Evolutionary conservation across 2,113 vertebrate genomes (phyloP).

Genomic region (Motacilla alba): DNA sequence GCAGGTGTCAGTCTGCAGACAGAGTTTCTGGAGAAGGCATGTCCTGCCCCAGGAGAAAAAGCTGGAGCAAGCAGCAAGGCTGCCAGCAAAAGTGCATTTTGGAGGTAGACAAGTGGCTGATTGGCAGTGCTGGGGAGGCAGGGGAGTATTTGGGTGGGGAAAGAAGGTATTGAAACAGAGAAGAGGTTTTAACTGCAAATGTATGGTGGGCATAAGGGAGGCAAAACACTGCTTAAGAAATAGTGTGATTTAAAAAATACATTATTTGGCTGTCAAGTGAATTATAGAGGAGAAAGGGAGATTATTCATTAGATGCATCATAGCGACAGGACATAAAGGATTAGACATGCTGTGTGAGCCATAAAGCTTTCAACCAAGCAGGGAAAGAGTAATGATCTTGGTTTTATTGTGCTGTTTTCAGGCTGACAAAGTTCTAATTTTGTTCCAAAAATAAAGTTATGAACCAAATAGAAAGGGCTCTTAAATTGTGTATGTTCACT

Average conservation of each 20-base stretch:
- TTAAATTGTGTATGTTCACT: not conserved
- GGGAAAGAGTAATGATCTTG: conserved; percentile 13
- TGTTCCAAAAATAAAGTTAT: conserved; percentile 35
- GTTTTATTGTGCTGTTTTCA: conserved; percentile 37
- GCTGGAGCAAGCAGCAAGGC: not conserved
- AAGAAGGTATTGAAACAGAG: not conserved
- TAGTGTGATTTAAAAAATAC: not conserved
- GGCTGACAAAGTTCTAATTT: conserved; percentile 45
- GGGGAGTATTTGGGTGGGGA: not conserved
- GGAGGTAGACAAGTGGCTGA: not conserved
- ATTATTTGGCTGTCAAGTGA: conserved; percentile 44
- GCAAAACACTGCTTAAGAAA: not conserved
- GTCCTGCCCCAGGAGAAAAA: not conserved
- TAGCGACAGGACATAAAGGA: conserved; percentile 16
- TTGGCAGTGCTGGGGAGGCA: not conserved
- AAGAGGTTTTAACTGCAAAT: not conserved
- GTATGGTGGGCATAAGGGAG: not conserved
- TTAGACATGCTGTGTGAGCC: conserved; percentile 16
- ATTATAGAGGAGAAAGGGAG: conserved; percentile 31
- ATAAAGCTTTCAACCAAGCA: conserved; percentile 52
- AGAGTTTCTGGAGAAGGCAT: not conserved
- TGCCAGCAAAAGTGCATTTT: not conserved
- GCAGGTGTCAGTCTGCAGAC: not conserved
- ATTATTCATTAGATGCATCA: conserved; percentile 51
- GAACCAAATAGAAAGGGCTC: not conserved